Evolutionary conservation across 2,113 vertebrate genomes (phyloP).

Genomic region (Hirundichthys speculiger): DNA sequence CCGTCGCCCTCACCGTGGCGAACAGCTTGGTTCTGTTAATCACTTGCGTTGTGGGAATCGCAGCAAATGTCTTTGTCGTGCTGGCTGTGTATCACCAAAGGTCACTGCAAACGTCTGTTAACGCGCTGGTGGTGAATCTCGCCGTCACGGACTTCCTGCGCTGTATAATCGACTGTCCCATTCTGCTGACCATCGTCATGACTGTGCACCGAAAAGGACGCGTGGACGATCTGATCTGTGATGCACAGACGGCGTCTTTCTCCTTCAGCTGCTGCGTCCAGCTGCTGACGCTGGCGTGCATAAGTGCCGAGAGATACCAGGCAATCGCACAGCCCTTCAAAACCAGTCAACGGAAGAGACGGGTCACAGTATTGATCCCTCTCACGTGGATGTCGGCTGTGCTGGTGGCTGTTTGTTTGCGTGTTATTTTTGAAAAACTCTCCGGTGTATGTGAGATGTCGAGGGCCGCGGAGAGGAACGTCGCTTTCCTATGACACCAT

Average conservation of each 20-base stretch:
- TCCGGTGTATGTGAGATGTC: conserved; percentile 69
- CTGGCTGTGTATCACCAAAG: conserved; percentile 76
- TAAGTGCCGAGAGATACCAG: conserved; percentile 79
- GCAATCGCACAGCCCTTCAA: conserved; percentile 79
- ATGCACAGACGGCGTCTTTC: conserved; percentile 72
- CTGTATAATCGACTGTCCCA: conserved; percentile 75
- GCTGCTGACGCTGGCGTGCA: conserved; percentile 78
- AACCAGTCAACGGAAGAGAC: conserved; percentile 48
- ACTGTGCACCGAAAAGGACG: conserved; percentile 22
- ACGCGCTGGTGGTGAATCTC: conserved; percentile 79
- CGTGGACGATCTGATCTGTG: conserved; percentile 59
- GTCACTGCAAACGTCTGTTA: conserved; percentile 75
- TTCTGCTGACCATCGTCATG: conserved; percentile 67
- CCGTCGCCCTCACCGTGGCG: conserved; percentile 53
- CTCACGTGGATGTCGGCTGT: conserved; percentile 73
- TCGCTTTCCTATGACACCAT: conserved; percentile 69
- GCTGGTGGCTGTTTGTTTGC: conserved; percentile 62
- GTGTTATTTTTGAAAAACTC: conserved; percentile 65
- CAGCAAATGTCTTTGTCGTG: conserved; percentile 77
- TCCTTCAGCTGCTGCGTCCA: conserved; percentile 80
- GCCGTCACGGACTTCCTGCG: conserved; percentile 74
- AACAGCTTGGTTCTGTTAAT: conserved; percentile 69
- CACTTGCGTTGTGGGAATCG: conserved; percentile 69
- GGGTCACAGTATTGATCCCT: conserved; percentile 63
- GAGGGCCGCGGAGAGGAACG: conserved; percentile 27